Evolutionary conservation across 2,888 invertebrate species (phyloP).

Genomic region (Pollenia griseotomentosa): DNA sequence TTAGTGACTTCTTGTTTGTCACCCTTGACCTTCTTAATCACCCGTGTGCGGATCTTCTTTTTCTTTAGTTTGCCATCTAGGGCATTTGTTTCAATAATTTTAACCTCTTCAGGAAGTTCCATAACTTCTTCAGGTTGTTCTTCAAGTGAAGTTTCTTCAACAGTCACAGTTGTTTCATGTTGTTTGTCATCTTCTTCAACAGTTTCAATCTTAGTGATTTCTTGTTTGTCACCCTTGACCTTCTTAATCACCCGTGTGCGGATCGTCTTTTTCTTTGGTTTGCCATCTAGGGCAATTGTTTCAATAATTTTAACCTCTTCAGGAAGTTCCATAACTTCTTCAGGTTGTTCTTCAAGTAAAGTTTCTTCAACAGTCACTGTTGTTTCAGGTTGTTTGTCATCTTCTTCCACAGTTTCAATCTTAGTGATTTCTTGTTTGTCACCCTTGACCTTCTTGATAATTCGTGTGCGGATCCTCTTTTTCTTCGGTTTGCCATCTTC

Average conservation of each 20-base stretch:
- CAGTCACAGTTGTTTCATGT: conserved; percentile 17
- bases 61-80: conserved; percentile 11
- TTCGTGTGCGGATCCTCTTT: conserved; percentile 28
- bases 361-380: conserved; percentile 22
- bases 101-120: conserved; percentile 24
- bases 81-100: neutral
- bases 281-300: conserved; percentile 5
- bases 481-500: conserved; percentile 20
- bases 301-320: conserved; percentile 10
- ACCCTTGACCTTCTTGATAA: conserved; percentile 22
- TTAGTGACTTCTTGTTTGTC: conserved; percentile 36
- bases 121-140: neutral
- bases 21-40: conserved; percentile 28
- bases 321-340: conserved; percentile 11
- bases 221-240: conserved; percentile 19
- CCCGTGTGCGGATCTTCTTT: conserved; percentile 26
- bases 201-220: conserved; percentile 33
- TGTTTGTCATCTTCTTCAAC: conserved; percentile 33
- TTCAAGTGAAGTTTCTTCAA: conserved; percentile 1
- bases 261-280: conserved; percentile 16
- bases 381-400: conserved; percentile 25
- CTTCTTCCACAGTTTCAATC: conserved; percentile 31
- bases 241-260: conserved; percentile 30
- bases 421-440: conserved; percentile 29
- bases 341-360: neutral